Conservation (phyloP, 2,113 vertebrate species). For the Oryzias javanicus region DNA sequence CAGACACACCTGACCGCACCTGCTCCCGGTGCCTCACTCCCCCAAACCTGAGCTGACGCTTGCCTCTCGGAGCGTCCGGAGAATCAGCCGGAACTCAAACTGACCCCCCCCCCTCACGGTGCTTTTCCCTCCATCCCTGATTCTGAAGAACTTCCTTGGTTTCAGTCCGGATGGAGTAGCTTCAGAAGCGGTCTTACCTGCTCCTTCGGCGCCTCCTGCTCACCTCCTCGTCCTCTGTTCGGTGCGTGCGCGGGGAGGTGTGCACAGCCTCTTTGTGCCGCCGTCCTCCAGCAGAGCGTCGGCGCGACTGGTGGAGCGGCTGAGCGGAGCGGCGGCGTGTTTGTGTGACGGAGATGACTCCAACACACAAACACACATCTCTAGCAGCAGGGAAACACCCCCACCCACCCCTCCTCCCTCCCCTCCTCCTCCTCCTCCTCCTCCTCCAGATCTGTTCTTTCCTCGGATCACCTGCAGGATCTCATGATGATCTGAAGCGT, state of each 20-base stretch:
- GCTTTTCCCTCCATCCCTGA: too few relatives aligned
- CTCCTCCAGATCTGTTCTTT: slow-evolving; percentile 16
- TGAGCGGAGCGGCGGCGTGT: slow-evolving; percentile 28
- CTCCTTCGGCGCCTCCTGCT: slow-evolving; percentile 4
- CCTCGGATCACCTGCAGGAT: slow-evolving; percentile 38
- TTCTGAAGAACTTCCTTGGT: neutral
- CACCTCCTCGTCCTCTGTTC: neutral
- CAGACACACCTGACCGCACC: neutral
- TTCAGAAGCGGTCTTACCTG: slow-evolving; percentile 42
- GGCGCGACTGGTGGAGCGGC: slow-evolving; percentile 52
- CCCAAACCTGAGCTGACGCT: too few relatives aligned
- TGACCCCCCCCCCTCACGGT: too few relatives aligned
- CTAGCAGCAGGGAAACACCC: slow-evolving; percentile 57
- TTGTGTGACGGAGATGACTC: slow-evolving; percentile 40
- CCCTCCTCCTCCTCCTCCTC: neutral
- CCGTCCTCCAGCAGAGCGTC: slow-evolving; percentile 48
- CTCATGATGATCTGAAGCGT: slow-evolving; percentile 16
- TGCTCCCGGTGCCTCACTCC: too few relatives aligned
- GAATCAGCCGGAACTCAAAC: too few relatives aligned
- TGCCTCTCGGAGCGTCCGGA: too few relatives aligned
- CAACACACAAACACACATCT: slow-evolving; percentile 47
- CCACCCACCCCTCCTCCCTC: slow-evolving; percentile 4
- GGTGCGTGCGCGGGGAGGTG: neutral
- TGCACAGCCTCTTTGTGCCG: slow-evolving; percentile 58
- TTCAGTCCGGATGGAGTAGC: too few relatives aligned